phyloP scores from a whole-genome alignment of 2,888 invertebrate genomes.

The Lasioglossum lativentre region DNA sequence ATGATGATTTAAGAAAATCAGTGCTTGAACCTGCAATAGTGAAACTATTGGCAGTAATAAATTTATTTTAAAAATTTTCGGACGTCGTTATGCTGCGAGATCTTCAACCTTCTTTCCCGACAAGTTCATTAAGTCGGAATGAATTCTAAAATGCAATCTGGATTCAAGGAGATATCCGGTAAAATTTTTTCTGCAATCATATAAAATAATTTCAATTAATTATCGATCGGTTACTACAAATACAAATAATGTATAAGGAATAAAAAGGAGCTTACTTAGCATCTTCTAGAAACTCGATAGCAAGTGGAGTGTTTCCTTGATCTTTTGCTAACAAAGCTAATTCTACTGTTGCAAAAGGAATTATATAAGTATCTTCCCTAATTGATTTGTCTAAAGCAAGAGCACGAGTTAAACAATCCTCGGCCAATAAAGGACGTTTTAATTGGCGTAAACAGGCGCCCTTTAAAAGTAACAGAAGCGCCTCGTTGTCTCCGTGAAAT shows the following conservation, averaged over 20 bases:
- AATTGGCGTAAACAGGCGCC: conserved; percentile 94
- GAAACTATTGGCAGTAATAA: conserved; percentile 58
- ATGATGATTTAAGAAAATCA: conserved; percentile 24
- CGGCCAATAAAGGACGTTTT: conserved; percentile 91
- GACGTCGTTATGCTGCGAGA: conserved; percentile 54
- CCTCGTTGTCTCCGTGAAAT: conserved; percentile 90
- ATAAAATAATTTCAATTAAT: conserved; percentile 17
- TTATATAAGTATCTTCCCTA: conserved; percentile 92
- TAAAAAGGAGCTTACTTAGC: conserved; percentile 89
- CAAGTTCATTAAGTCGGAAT: conserved; percentile 88
- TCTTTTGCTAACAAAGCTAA: conserved; percentile 92
- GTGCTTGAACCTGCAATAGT: conserved; percentile 62
- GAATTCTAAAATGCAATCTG: conserved; percentile 94
- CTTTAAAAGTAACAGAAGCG: conserved; percentile 91
- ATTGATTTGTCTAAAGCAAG: conserved; percentile 89
- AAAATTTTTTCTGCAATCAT: conserved; percentile 91
- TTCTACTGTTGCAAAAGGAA: conserved; percentile 95
- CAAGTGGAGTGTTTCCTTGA: conserved; percentile 89
- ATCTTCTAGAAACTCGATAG: conserved; percentile 90
- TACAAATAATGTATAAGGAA: neutral
- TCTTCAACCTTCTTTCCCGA: conserved; percentile 80
- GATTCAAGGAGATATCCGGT: conserved; percentile 95
- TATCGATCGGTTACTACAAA: neutral
- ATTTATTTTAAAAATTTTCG: conserved; percentile 44
- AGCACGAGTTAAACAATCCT: conserved; percentile 89